phyloP scores from a whole-genome alignment of 2,113 vertebrate species.

The Prolemur simus region DNA sequence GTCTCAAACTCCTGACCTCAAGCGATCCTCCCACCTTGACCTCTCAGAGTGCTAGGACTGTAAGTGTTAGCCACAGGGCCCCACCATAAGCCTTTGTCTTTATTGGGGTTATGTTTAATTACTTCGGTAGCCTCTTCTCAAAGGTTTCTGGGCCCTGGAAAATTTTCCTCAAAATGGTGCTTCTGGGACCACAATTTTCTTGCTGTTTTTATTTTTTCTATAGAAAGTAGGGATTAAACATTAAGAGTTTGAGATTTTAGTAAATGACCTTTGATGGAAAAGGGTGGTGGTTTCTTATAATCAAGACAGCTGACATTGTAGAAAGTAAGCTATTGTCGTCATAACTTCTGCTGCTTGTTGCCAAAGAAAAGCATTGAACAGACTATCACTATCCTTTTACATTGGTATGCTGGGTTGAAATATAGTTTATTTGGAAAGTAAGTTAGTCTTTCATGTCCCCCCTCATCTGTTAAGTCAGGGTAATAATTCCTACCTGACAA shows the following conservation, averaged over 20 bases:
- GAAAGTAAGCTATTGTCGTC: neutral
- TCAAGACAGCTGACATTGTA: slow-evolving; percentile 28
- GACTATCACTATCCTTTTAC: neutral
- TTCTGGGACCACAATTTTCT: neutral
- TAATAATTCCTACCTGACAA: neutral
- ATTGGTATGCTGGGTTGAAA: neutral
- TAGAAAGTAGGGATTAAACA: neutral
- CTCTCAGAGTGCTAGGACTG: too few species aligned
- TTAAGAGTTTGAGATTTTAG: slow-evolving; percentile 25
- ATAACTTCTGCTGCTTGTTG: neutral
- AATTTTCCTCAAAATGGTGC: slow-evolving; percentile 9
- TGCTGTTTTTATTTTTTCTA: neutral
- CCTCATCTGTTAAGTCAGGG: neutral
- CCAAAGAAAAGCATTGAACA: neutral
- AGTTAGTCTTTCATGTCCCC: neutral
- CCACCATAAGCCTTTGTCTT: neutral
- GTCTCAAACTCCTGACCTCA: too few species aligned
- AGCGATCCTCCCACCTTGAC: too few species aligned
- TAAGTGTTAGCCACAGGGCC: too few species aligned
- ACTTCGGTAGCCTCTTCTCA: neutral
- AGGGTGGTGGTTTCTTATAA: neutral
- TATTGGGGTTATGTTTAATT: neutral
- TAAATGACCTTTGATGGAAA: slow-evolving; percentile 27
- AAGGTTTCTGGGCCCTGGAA: neutral
- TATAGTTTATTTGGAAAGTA: slow-evolving; percentile 23